phyloP scores from a whole-genome alignment of 2,888 invertebrate genomes.

The Calameuta idolon region DNA sequence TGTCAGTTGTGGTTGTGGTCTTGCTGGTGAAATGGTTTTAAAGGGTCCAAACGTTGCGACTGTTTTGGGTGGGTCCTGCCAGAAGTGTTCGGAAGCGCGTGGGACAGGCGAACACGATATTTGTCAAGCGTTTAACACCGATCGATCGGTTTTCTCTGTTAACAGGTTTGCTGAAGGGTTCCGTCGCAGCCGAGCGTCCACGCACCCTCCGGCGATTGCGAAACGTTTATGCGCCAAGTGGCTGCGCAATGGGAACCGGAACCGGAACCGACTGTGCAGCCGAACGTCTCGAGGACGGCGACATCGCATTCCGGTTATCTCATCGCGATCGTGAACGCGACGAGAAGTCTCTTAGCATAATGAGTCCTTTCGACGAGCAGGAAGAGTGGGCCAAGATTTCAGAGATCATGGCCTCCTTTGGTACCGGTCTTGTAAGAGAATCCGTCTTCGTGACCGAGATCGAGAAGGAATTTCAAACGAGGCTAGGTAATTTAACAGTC shows the following conservation, averaged over 20 bases:
- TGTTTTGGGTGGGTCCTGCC: background rate
- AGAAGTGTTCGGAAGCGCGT: background rate
- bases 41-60: background rate
- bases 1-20: background rate
- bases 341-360: slow-evolving; percentile 71
- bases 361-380: slow-evolving; percentile 93
- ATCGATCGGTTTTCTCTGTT: slow-evolving; percentile 42
- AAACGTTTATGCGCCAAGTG: slow-evolving; percentile 74
- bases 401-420: slow-evolving; percentile 95
- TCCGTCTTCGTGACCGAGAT: slow-evolving; percentile 83
- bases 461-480: slow-evolving; percentile 82
- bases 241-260: slow-evolving; percentile 61
- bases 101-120: background rate
- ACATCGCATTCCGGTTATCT: slow-evolving; percentile 54
- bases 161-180: slow-evolving; percentile 85
- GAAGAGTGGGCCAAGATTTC: slow-evolving; percentile 98
- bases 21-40: background rate
- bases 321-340: slow-evolving; percentile 63
- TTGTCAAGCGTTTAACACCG: slow-evolving; percentile 1
- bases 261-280: slow-evolving; percentile 67
- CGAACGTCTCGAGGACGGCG: slow-evolving; percentile 60
- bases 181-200: slow-evolving; percentile 80
- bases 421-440: slow-evolving; percentile 83
- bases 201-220: slow-evolving; percentile 81
- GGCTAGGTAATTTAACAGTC: slow-evolving; percentile 71